A percentile compares a stretch with the other conserved stretches of the same genome.
These are phyloP conservation scores for Microcaecilia unicolor DNA, from an alignment of 2,797 vertebrate species.

Conservation along the genomic window DNA sequence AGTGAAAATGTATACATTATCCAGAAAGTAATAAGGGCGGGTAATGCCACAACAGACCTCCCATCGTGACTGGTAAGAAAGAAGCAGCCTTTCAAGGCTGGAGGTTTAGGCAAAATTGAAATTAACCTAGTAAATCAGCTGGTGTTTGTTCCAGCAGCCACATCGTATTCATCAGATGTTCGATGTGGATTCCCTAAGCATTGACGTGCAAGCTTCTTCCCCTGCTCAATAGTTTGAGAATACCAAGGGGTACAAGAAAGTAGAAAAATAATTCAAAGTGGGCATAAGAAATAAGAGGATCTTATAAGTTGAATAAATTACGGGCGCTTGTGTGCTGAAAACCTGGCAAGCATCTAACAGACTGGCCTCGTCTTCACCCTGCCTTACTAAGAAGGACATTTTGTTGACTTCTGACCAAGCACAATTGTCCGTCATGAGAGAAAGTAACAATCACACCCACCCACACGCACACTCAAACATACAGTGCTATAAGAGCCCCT, in stretches of 20 bases:
- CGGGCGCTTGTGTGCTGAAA: not conserved
- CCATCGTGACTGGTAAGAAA: not conserved
- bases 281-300: not conserved
- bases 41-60: constrained; percentile 25
- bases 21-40: constrained; percentile 37
- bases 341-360: not conserved
- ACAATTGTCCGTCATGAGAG: too few species aligned
- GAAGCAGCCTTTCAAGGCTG: not conserved
- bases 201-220: not conserved
- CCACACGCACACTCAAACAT: too few species aligned
- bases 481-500: too few species aligned
- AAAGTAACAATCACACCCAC: too few species aligned
- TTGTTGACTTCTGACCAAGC: not conserved
- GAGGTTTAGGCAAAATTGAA: not conserved
- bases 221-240: not conserved
- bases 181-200: not conserved
- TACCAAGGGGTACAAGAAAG: not conserved
- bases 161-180: rapidly evolving
- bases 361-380: rapidly evolving
- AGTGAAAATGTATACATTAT: constrained; percentile 35
- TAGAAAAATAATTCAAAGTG: not conserved
- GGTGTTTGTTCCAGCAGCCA: not conserved
- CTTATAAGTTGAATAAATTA: not conserved
- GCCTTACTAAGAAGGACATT: not conserved
- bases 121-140: constrained; percentile 5